These are phyloP conservation scores for Corapipo altera DNA, from an alignment of 2,113 vertebrate genomes.

Conservation along the genomic window DNA sequence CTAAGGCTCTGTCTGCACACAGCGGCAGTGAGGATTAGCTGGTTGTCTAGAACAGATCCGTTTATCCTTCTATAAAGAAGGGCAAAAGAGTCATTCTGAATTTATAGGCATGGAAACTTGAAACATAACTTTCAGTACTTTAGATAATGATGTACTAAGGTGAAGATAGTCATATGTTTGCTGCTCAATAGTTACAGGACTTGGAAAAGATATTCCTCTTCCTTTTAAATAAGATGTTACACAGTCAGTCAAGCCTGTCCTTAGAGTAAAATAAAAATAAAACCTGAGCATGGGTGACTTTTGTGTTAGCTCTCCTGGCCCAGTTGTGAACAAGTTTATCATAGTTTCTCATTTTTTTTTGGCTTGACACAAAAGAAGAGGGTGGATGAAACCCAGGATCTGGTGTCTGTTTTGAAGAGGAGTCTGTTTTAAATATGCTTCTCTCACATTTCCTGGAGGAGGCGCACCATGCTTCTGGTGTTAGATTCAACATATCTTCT, in stretches of 20 bases:
- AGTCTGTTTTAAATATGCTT: background rate
- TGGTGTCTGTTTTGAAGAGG: background rate
- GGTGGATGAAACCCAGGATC: background rate
- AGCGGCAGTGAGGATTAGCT: background rate
- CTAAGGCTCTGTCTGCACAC: background rate
- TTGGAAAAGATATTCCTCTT: background rate
- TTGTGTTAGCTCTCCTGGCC: background rate
- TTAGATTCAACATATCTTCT: background rate
- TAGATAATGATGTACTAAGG: background rate
- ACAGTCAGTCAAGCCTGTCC: background rate
- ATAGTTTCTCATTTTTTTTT: background rate
- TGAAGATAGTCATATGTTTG: background rate
- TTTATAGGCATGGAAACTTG: background rate
- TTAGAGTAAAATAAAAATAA: background rate
- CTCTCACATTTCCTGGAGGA: background rate
- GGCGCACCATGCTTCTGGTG: rapidly evolving
- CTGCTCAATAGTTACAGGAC: background rate
- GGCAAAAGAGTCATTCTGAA: background rate
- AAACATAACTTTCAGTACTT: background rate
- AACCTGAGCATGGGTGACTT: background rate
- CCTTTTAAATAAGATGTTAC: background rate
- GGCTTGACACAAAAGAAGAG: background rate
- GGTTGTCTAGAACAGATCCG: background rate
- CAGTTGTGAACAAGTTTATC: background rate
- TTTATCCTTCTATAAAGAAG: slow-evolving; percentile 20